Conservation (phyloP, 2,113 vertebrate species). For the Vireo altiloquus region DNA sequence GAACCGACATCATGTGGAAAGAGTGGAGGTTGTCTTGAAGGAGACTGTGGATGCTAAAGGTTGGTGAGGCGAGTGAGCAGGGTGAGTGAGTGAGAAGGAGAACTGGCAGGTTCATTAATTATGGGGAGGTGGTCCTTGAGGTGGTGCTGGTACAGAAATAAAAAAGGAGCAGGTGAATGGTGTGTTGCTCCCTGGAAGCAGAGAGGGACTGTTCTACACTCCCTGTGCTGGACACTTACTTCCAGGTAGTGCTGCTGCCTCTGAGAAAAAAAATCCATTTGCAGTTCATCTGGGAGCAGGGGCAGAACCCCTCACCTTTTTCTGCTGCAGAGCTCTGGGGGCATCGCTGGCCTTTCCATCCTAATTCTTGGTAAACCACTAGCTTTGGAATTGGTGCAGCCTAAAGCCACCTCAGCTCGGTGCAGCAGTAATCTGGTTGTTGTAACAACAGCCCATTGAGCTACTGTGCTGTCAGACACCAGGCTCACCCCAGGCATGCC, state of each 20-base stretch:
- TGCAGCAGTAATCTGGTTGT: background rate
- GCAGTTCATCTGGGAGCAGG: background rate
- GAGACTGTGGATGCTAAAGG: conserved; percentile 91
- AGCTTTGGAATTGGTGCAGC: background rate
- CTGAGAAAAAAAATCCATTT: background rate
- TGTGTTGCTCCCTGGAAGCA: background rate
- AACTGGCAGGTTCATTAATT: background rate
- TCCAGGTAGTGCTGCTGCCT: background rate
- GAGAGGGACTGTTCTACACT: background rate
- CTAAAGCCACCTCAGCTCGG: background rate
- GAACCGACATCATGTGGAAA: conserved; percentile 88
- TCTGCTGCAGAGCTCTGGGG: background rate
- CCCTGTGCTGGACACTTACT: background rate
- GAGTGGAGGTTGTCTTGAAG: conserved; percentile 93
- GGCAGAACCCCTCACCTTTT: background rate
- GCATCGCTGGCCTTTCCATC: background rate
- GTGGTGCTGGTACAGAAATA: background rate
- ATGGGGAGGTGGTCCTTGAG: background rate
- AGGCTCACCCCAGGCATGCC: background rate
- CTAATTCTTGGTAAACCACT: background rate
- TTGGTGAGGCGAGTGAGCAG: conserved; percentile 30
- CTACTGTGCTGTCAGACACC: background rate
- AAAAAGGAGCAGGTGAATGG: background rate
- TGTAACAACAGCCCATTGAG: background rate
- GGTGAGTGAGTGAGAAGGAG: background rate